phyloP scores from a whole-genome alignment of 37 sponge, comb jelly and placozoan species.

The Halisarca cf. caerulea region DNA sequence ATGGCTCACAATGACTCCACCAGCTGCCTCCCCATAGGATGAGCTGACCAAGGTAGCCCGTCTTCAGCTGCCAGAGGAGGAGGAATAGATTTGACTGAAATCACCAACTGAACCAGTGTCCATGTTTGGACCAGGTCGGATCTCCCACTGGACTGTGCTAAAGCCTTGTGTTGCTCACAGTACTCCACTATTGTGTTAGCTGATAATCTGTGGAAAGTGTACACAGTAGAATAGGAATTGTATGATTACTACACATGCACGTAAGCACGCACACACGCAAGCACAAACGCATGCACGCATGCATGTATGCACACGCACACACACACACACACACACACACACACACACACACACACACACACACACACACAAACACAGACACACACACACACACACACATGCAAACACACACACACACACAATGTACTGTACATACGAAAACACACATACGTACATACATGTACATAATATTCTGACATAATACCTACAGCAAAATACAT shows the following conservation, averaged over 20 bases:
- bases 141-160: conserved; percentile 38
- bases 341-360: no score
- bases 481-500: no score
- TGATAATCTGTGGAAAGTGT: neutral
- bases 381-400: no score
- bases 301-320: no score
- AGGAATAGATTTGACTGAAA: neutral
- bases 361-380: no score
- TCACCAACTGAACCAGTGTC: conserved; percentile 55
- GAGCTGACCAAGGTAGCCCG: conserved; percentile 61
- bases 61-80: conserved; percentile 22
- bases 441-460: no score
- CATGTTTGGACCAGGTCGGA: conserved; percentile 71
- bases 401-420: no score
- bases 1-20: conserved; percentile 71
- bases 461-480: no score
- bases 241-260: neutral
- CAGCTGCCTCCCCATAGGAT: conserved; percentile 70
- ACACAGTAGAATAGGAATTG: no score
- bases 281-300: no score
- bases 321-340: no score
- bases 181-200: conserved; percentile 30
- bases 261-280: neutral
- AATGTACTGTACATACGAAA: no score
- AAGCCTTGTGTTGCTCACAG: conserved; percentile 53